Evolutionary conservation across 2,797 vertebrate genomes (phyloP).

Genomic region (Pterois miles): DNA sequence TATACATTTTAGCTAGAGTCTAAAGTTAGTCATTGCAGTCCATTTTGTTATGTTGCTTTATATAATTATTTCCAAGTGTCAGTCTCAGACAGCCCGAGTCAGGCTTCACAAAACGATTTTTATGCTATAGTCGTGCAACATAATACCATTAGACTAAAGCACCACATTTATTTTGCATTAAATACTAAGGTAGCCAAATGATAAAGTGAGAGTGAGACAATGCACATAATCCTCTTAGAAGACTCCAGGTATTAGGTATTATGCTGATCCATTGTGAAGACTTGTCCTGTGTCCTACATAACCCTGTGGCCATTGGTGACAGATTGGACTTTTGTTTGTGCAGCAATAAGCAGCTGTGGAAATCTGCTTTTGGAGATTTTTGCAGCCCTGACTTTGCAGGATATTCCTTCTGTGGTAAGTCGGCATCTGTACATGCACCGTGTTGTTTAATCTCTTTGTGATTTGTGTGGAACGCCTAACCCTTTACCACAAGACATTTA

Average conservation of each 20-base stretch:
- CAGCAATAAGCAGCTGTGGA: slow-evolving; percentile 53
- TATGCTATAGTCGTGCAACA: not conserved
- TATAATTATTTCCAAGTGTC: not conserved
- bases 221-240: slow-evolving; percentile 92
- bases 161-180: not conserved
- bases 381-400: slow-evolving; percentile 11
- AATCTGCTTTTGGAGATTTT: slow-evolving; percentile 37
- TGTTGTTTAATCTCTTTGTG: not conserved
- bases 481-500: not conserved
- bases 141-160: not conserved
- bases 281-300: slow-evolving; percentile 87
- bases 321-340: slow-evolving; percentile 52
- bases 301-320: slow-evolving; percentile 70
- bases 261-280: slow-evolving; percentile 88
- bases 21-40: not conserved
- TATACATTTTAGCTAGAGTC: not conserved
- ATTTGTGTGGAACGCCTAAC: not conserved
- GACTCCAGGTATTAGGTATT: slow-evolving; percentile 90
- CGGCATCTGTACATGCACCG: not conserved
- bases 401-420: slow-evolving; percentile 59
- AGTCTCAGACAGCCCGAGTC: too few relatives aligned
- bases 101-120: not conserved
- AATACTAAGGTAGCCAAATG: slow-evolving; percentile 61
- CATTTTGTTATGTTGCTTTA: not conserved
- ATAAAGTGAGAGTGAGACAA: slow-evolving; percentile 82